Conservation (phyloP, 2,113 vertebrate species). For the Festucalex cinctus region DNA sequence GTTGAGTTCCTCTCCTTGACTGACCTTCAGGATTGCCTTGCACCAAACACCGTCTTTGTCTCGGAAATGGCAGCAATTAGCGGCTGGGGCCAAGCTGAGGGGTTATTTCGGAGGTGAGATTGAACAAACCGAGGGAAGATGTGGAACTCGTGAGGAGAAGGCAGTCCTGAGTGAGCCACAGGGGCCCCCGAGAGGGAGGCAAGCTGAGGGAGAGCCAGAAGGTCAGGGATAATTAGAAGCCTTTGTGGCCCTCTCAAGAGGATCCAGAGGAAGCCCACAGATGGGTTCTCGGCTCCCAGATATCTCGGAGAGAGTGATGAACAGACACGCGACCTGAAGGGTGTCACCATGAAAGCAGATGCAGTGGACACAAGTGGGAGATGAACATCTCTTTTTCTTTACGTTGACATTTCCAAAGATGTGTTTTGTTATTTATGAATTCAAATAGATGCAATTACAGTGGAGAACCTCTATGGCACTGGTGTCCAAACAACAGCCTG, state of each 20-base stretch:
- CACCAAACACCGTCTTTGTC: conserved; percentile 56
- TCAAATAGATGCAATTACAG: no score
- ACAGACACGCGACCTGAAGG: conserved; percentile 15
- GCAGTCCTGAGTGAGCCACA: conserved; percentile 46
- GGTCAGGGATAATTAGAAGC: conserved; percentile 81
- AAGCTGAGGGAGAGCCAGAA: conserved; percentile 64
- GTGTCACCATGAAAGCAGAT: conserved; percentile 22
- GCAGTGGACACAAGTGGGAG: conserved; percentile 39
- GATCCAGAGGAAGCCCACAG: conserved; percentile 65
- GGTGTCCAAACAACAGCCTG: no score
- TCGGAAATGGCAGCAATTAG: conserved; percentile 72
- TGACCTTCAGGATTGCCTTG: conserved; percentile 63
- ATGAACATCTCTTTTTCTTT: background rate
- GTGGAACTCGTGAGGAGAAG: conserved; percentile 25
- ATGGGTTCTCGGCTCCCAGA: conserved; percentile 59
- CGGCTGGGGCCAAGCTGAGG: conserved; percentile 40
- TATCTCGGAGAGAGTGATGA: conserved; percentile 30
- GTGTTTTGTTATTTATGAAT: background rate
- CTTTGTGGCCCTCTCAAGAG: conserved; percentile 70
- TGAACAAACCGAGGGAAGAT: conserved; percentile 46
- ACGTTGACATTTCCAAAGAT: background rate
- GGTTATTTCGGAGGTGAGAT: conserved; percentile 59
- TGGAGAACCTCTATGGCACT: no score
- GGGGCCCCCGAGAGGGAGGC: conserved; percentile 57
- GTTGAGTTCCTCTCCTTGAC: conserved; percentile 51